phyloP scores from a whole-genome alignment of 2,888 invertebrate species.

The Gastrophysa polygoni region DNA sequence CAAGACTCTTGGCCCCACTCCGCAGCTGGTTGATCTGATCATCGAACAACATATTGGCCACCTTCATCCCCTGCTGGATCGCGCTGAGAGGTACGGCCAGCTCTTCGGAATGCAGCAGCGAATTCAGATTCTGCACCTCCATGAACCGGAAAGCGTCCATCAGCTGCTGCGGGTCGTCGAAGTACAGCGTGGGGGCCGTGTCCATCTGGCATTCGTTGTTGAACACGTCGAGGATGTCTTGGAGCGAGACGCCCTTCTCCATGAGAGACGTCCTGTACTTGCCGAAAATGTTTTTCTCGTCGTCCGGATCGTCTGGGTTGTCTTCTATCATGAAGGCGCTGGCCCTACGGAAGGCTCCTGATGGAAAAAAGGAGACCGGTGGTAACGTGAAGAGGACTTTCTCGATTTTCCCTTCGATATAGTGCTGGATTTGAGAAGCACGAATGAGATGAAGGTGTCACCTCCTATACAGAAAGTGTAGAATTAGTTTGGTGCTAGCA shows the following conservation, averaged over 20 bases:
- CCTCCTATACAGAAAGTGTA: too few relatives aligned
- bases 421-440: too few relatives aligned
- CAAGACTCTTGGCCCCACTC: constrained; percentile 56
- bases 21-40: constrained; percentile 56
- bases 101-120: constrained; percentile 66
- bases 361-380: background rate
- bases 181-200: constrained; percentile 63
- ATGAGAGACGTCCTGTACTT: constrained; percentile 40
- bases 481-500: too few relatives aligned
- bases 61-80: constrained; percentile 59
- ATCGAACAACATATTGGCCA: constrained; percentile 55
- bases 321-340: constrained; percentile 23
- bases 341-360: background rate
- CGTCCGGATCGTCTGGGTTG: constrained; percentile 32
- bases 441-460: too few relatives aligned
- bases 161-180: constrained; percentile 62
- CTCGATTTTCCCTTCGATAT: too few relatives aligned
- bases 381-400: too few relatives aligned
- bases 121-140: constrained; percentile 69
- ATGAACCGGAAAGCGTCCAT: constrained; percentile 65
- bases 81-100: constrained; percentile 62
- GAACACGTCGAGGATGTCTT: constrained; percentile 59
- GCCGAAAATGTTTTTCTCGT: constrained; percentile 43
- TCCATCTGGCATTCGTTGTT: constrained; percentile 58
- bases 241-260: constrained; percentile 47